Evolutionary conservation across 2,888 invertebrate genomes (phyloP), one percentile per base, ranked within the genome.

Genomic region (Tiphia femorata): DNA sequence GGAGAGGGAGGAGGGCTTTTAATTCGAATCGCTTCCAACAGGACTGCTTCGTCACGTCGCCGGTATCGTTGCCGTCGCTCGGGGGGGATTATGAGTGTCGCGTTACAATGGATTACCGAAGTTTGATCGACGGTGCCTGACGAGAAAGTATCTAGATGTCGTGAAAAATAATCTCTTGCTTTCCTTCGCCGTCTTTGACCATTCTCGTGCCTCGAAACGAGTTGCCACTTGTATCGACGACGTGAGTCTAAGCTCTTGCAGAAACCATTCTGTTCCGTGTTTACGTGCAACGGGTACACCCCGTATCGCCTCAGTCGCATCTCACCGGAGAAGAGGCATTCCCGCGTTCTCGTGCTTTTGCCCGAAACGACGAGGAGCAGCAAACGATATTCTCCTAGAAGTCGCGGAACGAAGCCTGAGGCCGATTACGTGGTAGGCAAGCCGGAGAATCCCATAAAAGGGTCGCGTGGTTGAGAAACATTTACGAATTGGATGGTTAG

Each of bases 401-500:
- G 59, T 50, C 38, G 47, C 30, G 16, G 51, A 64, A 60, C 53
- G 53, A 49, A 50, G 35, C 27, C 23, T n/a, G 52, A 42, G 42
- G 40, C 49, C 47, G 43, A 51, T 54, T 23, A 43, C 57, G 44
- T 21, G 23, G 30, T 47, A 49, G 43, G 56, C 42, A 55, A 61
- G 44, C 42, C 54, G 20, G 49, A 49, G 54, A 37, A 67, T 75
- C 64, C 66, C 65, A 73, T 76, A 74, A 77, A 76, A 71, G 70
- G 70, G 74, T 80, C 77, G 80, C 80, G 80, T 81, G 81, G 81
- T 70, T 76, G 67, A 76, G 79, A 76, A 77, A 78, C 81, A 81
- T 81, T 81, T 78, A 72, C 73, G 69, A 76, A 78, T 76, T 74
- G 79, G 75, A 78, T 79, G 75, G 78, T 78, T 76, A 76, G 71